phyloP scores from a whole-genome alignment of 2,888 invertebrate genomes.

The Perizoma flavofasciatum region DNA sequence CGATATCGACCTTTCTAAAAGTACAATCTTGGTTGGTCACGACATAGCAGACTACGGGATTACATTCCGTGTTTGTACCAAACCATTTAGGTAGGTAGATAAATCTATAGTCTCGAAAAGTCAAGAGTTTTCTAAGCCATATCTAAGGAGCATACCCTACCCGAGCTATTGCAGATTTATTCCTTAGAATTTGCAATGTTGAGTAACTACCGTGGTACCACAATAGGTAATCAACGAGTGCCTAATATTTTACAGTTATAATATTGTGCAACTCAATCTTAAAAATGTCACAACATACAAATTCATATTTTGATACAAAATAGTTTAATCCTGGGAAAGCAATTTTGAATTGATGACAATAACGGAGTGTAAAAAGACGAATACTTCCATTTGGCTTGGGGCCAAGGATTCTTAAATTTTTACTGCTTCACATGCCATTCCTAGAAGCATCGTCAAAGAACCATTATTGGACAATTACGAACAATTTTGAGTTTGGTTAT shows the following conservation, averaged over 20 bases:
- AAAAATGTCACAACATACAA: not conserved
- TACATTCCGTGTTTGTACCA: conserved; percentile 1
- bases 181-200: too few relatives aligned
- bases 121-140: too few relatives aligned
- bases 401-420: conserved; percentile 49
- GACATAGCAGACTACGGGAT: conserved; percentile 4
- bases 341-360: conserved; percentile 42
- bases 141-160: too few relatives aligned
- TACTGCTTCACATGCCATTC: conserved; percentile 30
- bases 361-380: conserved; percentile 37
- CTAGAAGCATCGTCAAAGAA: conserved; percentile 26
- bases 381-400: conserved; percentile 44
- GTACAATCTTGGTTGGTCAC: conserved; percentile 12
- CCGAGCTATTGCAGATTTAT: too few relatives aligned
- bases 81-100: not conserved
- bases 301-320: conserved; percentile 2
- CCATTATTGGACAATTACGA: conserved; percentile 4
- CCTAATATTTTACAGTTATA: not conserved
- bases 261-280: not conserved
- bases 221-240: too few relatives aligned
- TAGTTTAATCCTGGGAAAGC: conserved; percentile 19
- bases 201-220: too few relatives aligned
- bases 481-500: not conserved
- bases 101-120: too few relatives aligned
- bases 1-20: conserved; percentile 16